Conservation (phyloP, 2,888 invertebrate species). For the Archips crataeganus region DNA sequence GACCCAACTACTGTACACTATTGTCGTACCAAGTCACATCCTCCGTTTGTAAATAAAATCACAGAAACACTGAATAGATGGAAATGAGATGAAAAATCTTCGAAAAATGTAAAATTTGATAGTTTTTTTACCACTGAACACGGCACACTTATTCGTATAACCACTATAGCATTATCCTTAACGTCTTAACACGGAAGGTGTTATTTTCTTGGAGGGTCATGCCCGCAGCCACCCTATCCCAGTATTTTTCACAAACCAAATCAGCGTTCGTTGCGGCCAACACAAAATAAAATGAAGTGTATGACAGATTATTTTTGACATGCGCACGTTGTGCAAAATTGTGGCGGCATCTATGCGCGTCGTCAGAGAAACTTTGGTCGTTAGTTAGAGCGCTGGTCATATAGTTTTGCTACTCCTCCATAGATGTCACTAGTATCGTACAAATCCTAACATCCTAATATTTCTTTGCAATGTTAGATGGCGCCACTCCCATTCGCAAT, state of each 20-base stretch:
- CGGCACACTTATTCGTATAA: constrained; percentile 52
- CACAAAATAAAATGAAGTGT: constrained; percentile 79
- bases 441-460: constrained; percentile 9
- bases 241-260: constrained; percentile 67
- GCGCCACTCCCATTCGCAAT: constrained; percentile 25
- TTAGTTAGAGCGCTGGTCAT: neutral
- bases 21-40: constrained; percentile 63
- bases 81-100: constrained; percentile 64
- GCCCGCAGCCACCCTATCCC: constrained; percentile 65
- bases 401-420: constrained; percentile 46
- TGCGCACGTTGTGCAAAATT: constrained; percentile 69
- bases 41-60: constrained; percentile 61
- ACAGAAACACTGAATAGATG: constrained; percentile 53
- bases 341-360: constrained; percentile 58
- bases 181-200: constrained; percentile 42
- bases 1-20: constrained; percentile 65
- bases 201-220: constrained; percentile 53
- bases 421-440: constrained; percentile 52
- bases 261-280: constrained; percentile 74
- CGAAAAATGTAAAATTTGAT: constrained; percentile 48
- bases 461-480: constrained; percentile 54
- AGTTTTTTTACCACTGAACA: constrained; percentile 22
- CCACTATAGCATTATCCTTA: constrained; percentile 57
- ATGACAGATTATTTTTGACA: constrained; percentile 82
- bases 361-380: neutral